Evolutionary conservation across 2,113 vertebrate species (phyloP).

Genomic region (Nothobranchius kuhntae): DNA sequence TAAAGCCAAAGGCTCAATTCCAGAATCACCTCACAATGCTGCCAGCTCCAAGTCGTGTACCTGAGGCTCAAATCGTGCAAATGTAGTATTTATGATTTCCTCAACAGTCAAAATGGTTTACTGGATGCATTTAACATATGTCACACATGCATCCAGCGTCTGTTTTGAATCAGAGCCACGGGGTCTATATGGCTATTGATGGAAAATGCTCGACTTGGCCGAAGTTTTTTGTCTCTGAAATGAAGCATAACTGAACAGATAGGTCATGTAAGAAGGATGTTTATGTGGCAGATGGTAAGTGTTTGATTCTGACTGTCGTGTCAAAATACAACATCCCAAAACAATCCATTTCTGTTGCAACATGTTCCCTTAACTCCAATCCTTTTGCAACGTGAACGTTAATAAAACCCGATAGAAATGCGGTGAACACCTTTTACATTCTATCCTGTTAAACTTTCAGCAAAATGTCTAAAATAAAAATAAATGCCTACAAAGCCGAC

Average conservation of each 20-base stretch:
- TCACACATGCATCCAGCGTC: constrained; percentile 48
- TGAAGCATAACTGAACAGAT: constrained; percentile 71
- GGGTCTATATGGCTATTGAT: constrained; percentile 44
- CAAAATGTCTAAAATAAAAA: neutral
- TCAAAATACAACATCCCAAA: constrained; percentile 20
- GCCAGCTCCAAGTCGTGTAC: constrained; percentile 39
- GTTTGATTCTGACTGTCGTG: constrained; percentile 56
- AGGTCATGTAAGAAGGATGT: constrained; percentile 57
- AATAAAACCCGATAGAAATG: neutral
- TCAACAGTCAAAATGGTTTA: constrained; percentile 61
- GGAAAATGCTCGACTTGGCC: constrained; percentile 63
- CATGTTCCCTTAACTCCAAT: neutral
- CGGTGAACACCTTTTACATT: neutral
- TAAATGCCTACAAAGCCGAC: constrained; percentile 3
- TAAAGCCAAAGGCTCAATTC: constrained; percentile 35
- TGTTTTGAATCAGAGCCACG: constrained; percentile 67
- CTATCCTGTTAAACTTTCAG: neutral
- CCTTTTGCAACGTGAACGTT: neutral
- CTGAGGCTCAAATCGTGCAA: constrained; percentile 54
- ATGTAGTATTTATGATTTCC: constrained; percentile 65
- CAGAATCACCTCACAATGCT: constrained; percentile 49
- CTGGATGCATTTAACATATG: constrained; percentile 63
- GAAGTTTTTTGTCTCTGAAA: constrained; percentile 55
- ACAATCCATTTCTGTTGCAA: neutral
- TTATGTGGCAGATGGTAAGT: constrained; percentile 71